Percentiles rank a stretch among this genome's conserved stretches.
These are phyloP conservation scores for Melanerpes formicivorus DNA, from an alignment of 2,113 vertebrate species.

Conservation along the genomic window DNA sequence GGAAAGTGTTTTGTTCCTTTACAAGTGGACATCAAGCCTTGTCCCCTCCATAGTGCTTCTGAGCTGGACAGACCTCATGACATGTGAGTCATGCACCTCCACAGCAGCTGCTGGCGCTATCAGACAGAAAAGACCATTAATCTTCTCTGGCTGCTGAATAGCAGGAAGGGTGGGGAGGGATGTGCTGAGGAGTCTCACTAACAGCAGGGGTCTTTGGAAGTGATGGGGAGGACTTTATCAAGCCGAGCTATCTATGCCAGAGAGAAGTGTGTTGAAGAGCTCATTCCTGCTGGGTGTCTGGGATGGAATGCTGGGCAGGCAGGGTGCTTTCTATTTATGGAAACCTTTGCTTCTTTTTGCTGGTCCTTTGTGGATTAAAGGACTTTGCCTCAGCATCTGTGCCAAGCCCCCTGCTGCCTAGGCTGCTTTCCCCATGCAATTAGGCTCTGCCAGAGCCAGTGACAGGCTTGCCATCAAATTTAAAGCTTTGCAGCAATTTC, in stretches of 20 bases:
- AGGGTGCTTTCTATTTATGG: not conserved
- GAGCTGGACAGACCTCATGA: not conserved
- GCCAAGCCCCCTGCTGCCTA: not conserved
- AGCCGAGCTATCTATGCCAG: not conserved
- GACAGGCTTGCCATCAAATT: not conserved
- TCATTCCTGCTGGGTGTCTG: not conserved
- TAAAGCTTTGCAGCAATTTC: conserved; percentile 2
- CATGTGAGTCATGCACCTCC: not conserved
- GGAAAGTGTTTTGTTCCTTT: not conserved
- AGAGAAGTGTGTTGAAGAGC: not conserved
- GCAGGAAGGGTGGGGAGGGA: not conserved
- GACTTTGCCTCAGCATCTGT: not conserved
- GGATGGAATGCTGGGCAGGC: not conserved
- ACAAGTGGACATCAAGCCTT: not conserved
- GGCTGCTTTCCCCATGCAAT: not conserved
- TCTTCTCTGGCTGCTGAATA: not conserved
- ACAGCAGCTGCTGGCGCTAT: not conserved
- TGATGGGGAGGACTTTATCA: not conserved
- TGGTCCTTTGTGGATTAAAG: not conserved
- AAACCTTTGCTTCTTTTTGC: conserved; percentile 8
- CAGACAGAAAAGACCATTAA: not conserved
- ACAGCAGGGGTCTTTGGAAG: not conserved
- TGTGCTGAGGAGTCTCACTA: not conserved
- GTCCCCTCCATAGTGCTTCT: not conserved
- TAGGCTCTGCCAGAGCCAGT: not conserved